phyloP scores from a whole-genome alignment of 53 echinoderm and acorn worm genomes.

The Paelopatides confundens region DNA sequence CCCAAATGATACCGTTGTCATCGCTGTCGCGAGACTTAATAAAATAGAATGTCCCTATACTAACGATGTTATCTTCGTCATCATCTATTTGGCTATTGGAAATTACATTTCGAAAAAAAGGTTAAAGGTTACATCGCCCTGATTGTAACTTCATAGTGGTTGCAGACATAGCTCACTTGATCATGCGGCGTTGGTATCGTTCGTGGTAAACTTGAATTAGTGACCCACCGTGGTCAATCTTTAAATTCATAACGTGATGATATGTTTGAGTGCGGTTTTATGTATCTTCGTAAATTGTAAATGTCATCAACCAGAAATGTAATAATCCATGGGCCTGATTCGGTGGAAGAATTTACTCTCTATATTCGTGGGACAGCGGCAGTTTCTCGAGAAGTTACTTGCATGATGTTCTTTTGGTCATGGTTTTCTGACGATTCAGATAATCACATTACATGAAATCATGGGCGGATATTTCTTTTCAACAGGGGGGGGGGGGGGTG shows the following conservation, averaged over 20 bases:
- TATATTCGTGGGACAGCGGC: too few species aligned
- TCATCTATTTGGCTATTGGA: neutral
- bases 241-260: neutral
- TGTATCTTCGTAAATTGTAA: neutral
- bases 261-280: neutral
- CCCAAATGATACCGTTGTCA: slow-evolving; percentile 2
- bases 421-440: too few species aligned
- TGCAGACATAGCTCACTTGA: neutral
- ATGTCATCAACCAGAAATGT: neutral
- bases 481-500: too few species aligned
- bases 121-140: neutral
- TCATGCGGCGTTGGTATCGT: neutral
- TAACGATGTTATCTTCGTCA: neutral
- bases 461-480: too few species aligned
- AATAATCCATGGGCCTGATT: neutral
- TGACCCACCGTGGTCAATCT: neutral
- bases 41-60: neutral
- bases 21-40: neutral
- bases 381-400: too few species aligned
- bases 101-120: slow-evolving; percentile 11
- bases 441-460: too few species aligned
- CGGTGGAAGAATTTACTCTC: neutral
- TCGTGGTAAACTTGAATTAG: neutral
- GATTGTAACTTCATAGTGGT: neutral
- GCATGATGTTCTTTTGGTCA: too few species aligned